Evolutionary conservation across 2,113 vertebrate genomes (phyloP), one percentile per base, ranked within the genome.

Genomic region (Xerus inauris): DNA sequence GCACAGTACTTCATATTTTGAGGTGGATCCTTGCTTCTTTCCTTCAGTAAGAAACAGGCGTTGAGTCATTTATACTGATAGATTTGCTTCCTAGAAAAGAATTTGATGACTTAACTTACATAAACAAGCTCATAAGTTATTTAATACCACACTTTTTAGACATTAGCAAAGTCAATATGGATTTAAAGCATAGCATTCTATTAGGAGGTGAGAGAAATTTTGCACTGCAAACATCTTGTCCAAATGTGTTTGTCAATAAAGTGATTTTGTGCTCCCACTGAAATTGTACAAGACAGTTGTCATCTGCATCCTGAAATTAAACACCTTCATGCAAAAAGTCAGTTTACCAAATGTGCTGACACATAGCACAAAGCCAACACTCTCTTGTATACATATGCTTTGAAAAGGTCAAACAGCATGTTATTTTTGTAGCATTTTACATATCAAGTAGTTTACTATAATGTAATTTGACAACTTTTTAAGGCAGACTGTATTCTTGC

Each of bases 101-200:
- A 96, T 88, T 91, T 97, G 97, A 87, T 97, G 72, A 90, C 93
- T 94, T 97, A 95, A 97, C 94, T 97, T 97, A 96, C 96, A 87
- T 69, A 97, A 89, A 83, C 24, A 90, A 97, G 72, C 71, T 96
- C 72, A n/a, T 97, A 65, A 96, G 96, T 97, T 94, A 89, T 89
- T 93, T 81, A 93, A 57, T 80, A 59, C 0, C 13, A 35, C 64
- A 81, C 11, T 89, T 96, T 96, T 98, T 96, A 87, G 89, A 14
- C 6, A 51, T 95, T 89, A 75, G 26, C 94, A 32, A 32, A 76
- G 72, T 97, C 65, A 62, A 87, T 82, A 89, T 94, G 91, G 42
- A 96, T 90, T 92, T 94, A 88, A 97, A 95, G 47, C 35, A 84
- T 0, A 72, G 38, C 86, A 75, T 71, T 35, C 65, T 89, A 8